A percentile compares a stretch with the other conserved stretches of the same genome.
Evolutionary conservation across 1,140 invertebrate species (phyloP).

Genomic region (Carcinoscorpius rotundicauda): DNA sequence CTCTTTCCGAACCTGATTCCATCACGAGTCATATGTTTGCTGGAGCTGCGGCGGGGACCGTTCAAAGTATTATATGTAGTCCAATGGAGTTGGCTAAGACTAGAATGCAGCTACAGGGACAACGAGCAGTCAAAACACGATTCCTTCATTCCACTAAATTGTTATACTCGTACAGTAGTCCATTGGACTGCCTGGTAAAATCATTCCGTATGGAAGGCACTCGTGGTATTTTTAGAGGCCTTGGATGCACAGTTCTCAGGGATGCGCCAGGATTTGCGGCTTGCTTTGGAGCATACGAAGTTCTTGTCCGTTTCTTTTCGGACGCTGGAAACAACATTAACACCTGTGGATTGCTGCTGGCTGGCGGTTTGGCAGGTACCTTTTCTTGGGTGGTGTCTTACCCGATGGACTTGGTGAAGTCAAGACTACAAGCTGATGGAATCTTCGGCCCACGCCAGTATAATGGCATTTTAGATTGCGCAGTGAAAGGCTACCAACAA

Average conservation of each 20-base stretch:
- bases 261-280: conserved; percentile 51
- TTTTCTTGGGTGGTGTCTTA: conserved; percentile 73
- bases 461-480: conserved; percentile 52
- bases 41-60: conserved; percentile 44
- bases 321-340: conserved; percentile 27
- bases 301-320: conserved; percentile 35
- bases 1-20: conserved; percentile 41
- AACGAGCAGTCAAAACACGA: conserved; percentile 14
- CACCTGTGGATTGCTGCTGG: conserved; percentile 49
- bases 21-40: conserved; percentile 54
- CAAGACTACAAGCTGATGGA: conserved; percentile 65
- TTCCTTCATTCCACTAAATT: conserved; percentile 11
- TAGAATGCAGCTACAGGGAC: conserved; percentile 50
- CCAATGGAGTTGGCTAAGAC: conserved; percentile 83
- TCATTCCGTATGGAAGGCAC: conserved; percentile 52
- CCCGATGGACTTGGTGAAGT: conserved; percentile 81
- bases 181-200: conserved; percentile 48
- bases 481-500: conserved; percentile 46
- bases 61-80: conserved; percentile 64
- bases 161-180: conserved; percentile 35
- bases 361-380: conserved; percentile 69
- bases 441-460: conserved; percentile 42
- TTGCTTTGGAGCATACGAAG: conserved; percentile 64
- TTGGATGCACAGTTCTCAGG: conserved; percentile 55
- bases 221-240: conserved; percentile 56